These are phyloP conservation scores for Hydrotaea cyrtoneurina DNA, from an alignment of 2,888 invertebrate species.

Conservation along the genomic window DNA sequence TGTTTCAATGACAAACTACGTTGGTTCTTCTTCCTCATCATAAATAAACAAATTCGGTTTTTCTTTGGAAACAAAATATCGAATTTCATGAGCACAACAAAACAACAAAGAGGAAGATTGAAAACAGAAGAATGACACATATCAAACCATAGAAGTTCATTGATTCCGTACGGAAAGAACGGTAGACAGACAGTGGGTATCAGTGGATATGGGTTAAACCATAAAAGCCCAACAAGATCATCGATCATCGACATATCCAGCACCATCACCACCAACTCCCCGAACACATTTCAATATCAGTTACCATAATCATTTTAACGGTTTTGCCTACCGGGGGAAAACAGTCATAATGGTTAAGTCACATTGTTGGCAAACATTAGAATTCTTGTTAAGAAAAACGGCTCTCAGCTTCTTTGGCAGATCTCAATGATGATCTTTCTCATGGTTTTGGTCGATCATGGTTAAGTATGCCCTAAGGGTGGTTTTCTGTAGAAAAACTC, in stretches of 20 bases:
- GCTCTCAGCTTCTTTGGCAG: neutral
- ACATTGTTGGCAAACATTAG: neutral
- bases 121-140: neutral
- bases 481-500: neutral
- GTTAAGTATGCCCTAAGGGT: neutral
- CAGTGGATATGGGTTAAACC: slow-evolving; percentile 21
- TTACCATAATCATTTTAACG: slow-evolving; percentile 25
- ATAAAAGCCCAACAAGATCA: neutral
- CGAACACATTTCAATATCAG: slow-evolving; percentile 5
- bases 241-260: neutral
- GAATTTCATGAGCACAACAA: neutral
- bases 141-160: slow-evolving; percentile 21
- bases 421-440: neutral
- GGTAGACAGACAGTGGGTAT: neutral
- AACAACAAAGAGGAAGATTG: neutral
- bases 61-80: slow-evolving; percentile 20
- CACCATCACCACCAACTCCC: neutral
- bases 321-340: neutral
- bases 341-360: neutral
- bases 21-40: neutral
- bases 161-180: neutral
- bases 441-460: neutral
- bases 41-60: neutral
- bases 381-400: neutral
- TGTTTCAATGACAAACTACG: neutral